Conservation (phyloP, 2,113 vertebrate species). For the Plotosus lineatus region DNA sequence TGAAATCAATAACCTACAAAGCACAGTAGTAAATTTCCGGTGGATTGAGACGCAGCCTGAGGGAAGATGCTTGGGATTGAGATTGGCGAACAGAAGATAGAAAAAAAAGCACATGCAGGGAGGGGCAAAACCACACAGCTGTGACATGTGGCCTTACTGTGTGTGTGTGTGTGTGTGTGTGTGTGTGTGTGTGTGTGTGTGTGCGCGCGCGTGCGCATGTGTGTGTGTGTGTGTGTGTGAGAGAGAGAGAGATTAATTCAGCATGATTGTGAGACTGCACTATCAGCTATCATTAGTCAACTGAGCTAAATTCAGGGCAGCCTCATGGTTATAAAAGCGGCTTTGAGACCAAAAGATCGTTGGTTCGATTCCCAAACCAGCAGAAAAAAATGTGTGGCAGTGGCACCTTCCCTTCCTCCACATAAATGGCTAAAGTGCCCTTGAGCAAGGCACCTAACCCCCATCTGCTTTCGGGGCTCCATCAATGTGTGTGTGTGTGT, state of each 20-base stretch:
- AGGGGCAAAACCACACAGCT: neutral
- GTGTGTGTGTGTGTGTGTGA: neutral
- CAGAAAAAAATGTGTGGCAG: too few relatives aligned
- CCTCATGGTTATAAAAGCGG: too few relatives aligned
- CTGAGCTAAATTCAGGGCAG: too few relatives aligned
- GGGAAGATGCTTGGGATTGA: neutral
- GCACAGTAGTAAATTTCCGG: neutral
- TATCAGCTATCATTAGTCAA: too few relatives aligned
- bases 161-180: conserved; percentile 36
- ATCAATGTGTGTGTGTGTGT: too few relatives aligned
- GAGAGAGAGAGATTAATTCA: neutral
- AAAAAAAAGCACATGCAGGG: neutral
- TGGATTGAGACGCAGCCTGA: neutral
- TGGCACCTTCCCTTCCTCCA: too few relatives aligned
- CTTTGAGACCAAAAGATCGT: too few relatives aligned
- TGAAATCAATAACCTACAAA: neutral
- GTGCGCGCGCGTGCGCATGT: neutral
- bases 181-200: neutral
- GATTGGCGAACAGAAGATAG: neutral
- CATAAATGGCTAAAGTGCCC: too few relatives aligned
- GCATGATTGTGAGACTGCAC: neutral
- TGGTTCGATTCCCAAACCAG: too few relatives aligned
- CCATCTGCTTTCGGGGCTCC: too few relatives aligned
- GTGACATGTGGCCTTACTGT: neutral
- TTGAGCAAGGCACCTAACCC: too few relatives aligned